Evolutionary conservation across 2,797 vertebrate species (phyloP).

Genomic region (Hippoglossus hippoglossus): DNA sequence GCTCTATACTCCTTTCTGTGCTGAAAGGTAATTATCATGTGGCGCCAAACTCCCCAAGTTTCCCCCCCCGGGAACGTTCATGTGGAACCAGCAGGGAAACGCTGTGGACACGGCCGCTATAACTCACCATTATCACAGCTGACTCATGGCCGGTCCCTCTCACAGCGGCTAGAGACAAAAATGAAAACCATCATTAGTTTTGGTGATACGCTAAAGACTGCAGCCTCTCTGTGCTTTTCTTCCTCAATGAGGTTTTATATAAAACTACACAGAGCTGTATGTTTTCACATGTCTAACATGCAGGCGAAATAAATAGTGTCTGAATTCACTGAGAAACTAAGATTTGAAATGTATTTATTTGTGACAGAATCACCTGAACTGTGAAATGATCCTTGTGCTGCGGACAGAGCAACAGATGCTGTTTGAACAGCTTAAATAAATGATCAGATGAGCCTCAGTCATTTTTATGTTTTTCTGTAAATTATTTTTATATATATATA

Average conservation of each 20-base stretch:
- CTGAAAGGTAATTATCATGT: conserved; percentile 67
- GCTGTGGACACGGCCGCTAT: conserved; percentile 41
- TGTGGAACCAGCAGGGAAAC: conserved; percentile 62
- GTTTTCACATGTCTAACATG: neutral
- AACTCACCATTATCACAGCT: conserved; percentile 83
- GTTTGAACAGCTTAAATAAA: neutral
- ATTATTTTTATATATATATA: too few species aligned
- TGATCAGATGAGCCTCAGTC: too few species aligned
- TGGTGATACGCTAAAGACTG: conserved; percentile 44
- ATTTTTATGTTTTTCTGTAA: too few species aligned
- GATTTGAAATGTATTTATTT: neutral
- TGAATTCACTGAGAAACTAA: neutral
- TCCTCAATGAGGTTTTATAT: conserved; percentile 3
- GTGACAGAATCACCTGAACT: neutral
- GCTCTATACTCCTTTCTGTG: conserved; percentile 38
- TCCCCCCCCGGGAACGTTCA: conserved; percentile 54
- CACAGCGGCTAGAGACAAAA: conserved; percentile 65
- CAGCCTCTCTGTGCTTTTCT: conserved; percentile 47
- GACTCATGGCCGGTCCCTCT: conserved; percentile 66
- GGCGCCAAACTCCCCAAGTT: conserved; percentile 39
- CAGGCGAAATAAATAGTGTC: neutral
- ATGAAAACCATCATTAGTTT: conserved; percentile 71
- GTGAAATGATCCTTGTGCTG: neutral
- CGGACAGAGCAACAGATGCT: neutral
- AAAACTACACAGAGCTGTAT: conserved; percentile 7